Percentiles rank a stretch among this genome's conserved stretches.
Evolutionary conservation across 2,797 vertebrate genomes (phyloP).

Genomic region (Coranthus polyacanthus): DNA sequence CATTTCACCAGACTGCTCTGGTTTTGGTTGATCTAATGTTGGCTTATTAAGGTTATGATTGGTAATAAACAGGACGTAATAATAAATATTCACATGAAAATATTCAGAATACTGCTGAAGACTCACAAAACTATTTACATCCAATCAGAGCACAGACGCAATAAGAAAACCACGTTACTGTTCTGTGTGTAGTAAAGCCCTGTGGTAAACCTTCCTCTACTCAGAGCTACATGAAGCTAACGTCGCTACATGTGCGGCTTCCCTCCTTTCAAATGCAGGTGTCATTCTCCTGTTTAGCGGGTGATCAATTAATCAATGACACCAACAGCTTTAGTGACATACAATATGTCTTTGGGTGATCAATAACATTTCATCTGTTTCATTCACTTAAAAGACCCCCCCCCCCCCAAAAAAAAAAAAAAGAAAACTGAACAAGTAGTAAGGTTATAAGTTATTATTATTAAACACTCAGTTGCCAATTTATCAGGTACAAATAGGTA

Average conservation of each 20-base stretch:
- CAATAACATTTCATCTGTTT: constrained; percentile 20
- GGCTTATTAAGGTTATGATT: constrained; percentile 2
- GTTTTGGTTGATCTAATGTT: constrained; percentile 6
- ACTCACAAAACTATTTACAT: constrained; percentile 41
- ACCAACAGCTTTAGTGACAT: constrained; percentile 32
- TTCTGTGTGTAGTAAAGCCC: constrained; percentile 13
- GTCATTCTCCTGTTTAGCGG: constrained; percentile 54
- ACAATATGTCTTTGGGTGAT: constrained; percentile 36
- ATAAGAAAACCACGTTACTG: constrained; percentile 8
- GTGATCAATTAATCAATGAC: constrained; percentile 37
- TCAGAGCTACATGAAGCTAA: constrained; percentile 18
- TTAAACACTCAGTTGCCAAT: neutral
- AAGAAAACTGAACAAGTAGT: constrained; percentile 25
- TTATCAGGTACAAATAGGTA: too few species aligned
- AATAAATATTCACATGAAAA: constrained; percentile 5
- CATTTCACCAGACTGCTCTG: too few species aligned
- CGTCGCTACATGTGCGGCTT: constrained; percentile 30
- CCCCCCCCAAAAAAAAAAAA: constrained; percentile 34
- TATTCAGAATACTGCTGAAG: constrained; percentile 8
- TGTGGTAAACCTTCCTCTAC: neutral
- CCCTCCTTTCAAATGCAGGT: constrained; percentile 45
- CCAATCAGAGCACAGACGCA: constrained; percentile 11
- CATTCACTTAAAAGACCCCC: constrained; percentile 24
- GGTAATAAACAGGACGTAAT: neutral
- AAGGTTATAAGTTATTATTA: constrained; percentile 28